Percentiles rank a stretch among this genome's conserved stretches.
Conservation (phyloP, 2,113 vertebrate genomes). For the Centropristis striata region DNA sequence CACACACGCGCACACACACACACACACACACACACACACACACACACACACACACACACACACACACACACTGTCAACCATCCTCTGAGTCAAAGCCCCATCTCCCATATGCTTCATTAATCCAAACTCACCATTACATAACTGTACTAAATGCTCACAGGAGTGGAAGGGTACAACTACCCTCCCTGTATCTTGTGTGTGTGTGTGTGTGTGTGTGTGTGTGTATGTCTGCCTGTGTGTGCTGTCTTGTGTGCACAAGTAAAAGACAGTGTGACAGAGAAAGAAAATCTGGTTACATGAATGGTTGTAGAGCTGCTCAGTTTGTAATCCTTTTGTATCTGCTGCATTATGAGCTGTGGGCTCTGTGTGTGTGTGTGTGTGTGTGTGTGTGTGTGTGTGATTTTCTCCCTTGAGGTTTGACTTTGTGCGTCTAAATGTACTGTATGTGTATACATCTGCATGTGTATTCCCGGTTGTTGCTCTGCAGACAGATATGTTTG, state of each 20-base stretch:
- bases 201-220: constrained; percentile 10
- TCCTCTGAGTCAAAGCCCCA: constrained; percentile 65
- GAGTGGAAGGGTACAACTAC: constrained; percentile 75
- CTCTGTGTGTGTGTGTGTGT: constrained; percentile 2
- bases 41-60: constrained; percentile 25
- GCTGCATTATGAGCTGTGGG: constrained; percentile 24
- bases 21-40: constrained; percentile 24
- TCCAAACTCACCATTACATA: constrained; percentile 79
- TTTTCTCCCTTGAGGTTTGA: constrained; percentile 23
- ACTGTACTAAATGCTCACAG: constrained; percentile 81
- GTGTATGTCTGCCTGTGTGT: neutral
- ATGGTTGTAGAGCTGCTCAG: constrained; percentile 44
- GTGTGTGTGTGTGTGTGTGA: constrained; percentile 18
- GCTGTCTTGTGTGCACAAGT: neutral
- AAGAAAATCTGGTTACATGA: constrained; percentile 61
- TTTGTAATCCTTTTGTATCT: constrained; percentile 60
- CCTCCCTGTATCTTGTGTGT: constrained; percentile 36
- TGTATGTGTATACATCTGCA: neutral
- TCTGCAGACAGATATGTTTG: constrained; percentile 39
- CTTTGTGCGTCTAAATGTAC: constrained; percentile 28
- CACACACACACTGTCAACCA: constrained; percentile 36
- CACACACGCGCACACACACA: constrained; percentile 23
- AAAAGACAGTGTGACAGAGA: constrained; percentile 36
- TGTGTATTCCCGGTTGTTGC: constrained; percentile 29
- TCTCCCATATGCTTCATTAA: constrained; percentile 81